A percentile compares a stretch with the other conserved stretches of the same genome.
Evolutionary conservation across 2,888 invertebrate genomes (phyloP).

Genomic region (Eupithecia pulchellata): DNA sequence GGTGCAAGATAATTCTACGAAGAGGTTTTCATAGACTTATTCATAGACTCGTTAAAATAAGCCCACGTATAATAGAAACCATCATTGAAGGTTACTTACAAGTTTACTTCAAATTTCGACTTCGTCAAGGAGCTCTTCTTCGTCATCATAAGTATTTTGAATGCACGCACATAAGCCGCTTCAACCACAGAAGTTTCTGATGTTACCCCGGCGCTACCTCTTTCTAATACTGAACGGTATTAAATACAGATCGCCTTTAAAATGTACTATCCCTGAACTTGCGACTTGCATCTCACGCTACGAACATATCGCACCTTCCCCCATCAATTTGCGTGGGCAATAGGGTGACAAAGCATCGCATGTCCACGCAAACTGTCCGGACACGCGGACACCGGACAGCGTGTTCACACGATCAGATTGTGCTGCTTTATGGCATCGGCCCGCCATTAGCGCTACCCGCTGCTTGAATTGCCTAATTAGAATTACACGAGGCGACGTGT

Average conservation of each 20-base stretch:
- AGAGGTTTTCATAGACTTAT: background rate
- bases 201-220: background rate
- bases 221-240: background rate
- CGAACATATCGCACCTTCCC: slow-evolving; percentile 37
- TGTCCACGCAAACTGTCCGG: slow-evolving; percentile 75
- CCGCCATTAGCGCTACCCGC: slow-evolving; percentile 75
- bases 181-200: background rate
- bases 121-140: background rate
- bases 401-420: slow-evolving; percentile 84
- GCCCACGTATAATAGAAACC: no score
- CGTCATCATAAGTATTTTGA: background rate
- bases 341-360: slow-evolving; percentile 83
- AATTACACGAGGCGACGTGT: slow-evolving; percentile 66
- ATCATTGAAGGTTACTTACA: no score
- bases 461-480: slow-evolving; percentile 83
- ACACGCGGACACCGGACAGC: slow-evolving; percentile 73
- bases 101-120: no score
- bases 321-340: slow-evolving; percentile 57
- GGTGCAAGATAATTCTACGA: background rate
- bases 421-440: slow-evolving; percentile 74
- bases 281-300: slow-evolving; percentile 30
- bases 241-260: slow-evolving; percentile 1
- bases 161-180: background rate
- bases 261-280: slow-evolving; percentile 1
- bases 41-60: no score